Evolutionary conservation across 2,113 vertebrate species (phyloP).

Genomic region (Nycticebus coucang): DNA sequence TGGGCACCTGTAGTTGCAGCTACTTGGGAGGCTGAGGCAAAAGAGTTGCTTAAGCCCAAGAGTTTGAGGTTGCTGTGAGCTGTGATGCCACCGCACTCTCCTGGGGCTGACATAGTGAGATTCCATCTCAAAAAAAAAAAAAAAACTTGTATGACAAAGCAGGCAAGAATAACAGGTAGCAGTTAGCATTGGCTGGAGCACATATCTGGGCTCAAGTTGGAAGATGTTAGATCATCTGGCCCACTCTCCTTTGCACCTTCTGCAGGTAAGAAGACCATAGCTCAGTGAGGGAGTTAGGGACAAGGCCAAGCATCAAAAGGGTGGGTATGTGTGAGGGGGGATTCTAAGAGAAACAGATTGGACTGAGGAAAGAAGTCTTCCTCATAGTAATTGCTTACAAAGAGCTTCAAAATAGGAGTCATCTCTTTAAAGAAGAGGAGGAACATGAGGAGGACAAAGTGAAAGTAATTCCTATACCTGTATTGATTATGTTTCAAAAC

Average conservation of each 20-base stretch:
- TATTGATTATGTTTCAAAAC: not conserved
- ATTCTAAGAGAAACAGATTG: not conserved
- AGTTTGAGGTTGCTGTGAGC: no score
- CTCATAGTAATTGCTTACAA: not conserved
- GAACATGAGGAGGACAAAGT: not conserved
- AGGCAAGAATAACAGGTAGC: not conserved
- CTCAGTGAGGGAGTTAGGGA: not conserved
- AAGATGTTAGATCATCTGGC: not conserved
- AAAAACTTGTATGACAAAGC: not conserved
- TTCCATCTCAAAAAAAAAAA: no score
- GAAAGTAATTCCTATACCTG: not conserved
- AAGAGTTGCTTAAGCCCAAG: no score
- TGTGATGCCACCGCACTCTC: no score
- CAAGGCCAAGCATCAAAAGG: not conserved
- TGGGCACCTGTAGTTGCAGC: no score
- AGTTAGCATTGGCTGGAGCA: not conserved
- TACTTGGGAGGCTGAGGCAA: no score
- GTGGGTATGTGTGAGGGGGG: not conserved
- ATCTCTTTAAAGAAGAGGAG: not conserved
- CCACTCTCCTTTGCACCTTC: not conserved
- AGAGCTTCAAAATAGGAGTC: not conserved
- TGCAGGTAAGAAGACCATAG: not conserved
- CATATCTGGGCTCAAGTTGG: not conserved
- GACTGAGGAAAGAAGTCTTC: not conserved
- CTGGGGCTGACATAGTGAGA: no score